phyloP scores from a whole-genome alignment of 2,113 vertebrate genomes.

The Mustela lutreola region DNA sequence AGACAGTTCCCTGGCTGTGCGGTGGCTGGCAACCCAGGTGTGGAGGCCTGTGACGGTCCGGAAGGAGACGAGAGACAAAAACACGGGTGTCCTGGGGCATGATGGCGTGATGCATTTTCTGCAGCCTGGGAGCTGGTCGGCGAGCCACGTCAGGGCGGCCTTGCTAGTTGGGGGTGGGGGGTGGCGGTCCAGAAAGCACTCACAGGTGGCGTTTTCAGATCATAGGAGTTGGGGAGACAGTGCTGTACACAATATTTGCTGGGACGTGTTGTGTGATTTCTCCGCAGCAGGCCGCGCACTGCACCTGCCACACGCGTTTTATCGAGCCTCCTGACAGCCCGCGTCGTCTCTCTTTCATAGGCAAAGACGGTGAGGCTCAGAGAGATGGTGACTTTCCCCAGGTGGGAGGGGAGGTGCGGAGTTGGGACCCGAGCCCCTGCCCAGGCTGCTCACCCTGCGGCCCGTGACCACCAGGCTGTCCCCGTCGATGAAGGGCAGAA shows the following conservation, averaged over 20 bases:
- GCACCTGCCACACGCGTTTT: not conserved
- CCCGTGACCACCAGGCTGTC: not conserved
- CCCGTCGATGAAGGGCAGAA: not conserved
- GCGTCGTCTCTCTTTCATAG: not conserved
- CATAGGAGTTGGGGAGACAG: not conserved
- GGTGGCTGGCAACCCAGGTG: not conserved
- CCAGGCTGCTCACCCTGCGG: not conserved
- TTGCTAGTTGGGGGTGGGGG: not conserved
- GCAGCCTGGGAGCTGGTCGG: not conserved
- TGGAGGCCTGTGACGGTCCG: not conserved
- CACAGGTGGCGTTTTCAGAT: not conserved
- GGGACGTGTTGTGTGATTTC: not conserved
- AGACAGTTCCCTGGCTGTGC: not conserved
- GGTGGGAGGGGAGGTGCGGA: not conserved
- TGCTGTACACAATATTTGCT: not conserved
- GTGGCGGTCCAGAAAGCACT: not conserved
- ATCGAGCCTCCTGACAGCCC: not conserved
- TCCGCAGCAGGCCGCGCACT: not conserved
- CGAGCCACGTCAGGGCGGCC: not conserved
- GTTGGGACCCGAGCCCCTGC: not conserved
- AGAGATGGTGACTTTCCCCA: not conserved
- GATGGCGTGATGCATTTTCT: rapidly evolving
- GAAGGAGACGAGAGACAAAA: not conserved
- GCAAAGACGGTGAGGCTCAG: not conserved
- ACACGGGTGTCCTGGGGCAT: not conserved